A percentile compares a stretch with the other conserved stretches of the same genome.
These are phyloP conservation scores for Phymorhynchus buccinoides DNA, from an alignment of 1,140 invertebrate species.

Conservation along the genomic window DNA sequence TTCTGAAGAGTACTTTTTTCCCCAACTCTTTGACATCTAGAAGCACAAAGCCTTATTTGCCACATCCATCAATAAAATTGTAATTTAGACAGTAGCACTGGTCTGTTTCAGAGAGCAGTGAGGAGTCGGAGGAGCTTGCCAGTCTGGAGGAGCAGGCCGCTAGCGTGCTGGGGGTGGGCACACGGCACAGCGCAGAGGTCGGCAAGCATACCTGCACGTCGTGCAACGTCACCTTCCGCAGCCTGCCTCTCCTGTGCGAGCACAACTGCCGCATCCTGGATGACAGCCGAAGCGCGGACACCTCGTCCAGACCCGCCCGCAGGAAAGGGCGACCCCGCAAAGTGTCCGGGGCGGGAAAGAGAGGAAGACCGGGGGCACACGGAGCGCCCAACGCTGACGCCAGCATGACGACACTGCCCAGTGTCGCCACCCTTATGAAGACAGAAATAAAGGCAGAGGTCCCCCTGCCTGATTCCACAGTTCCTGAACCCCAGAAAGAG, in stretches of 20 bases:
- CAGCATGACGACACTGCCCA: neutral
- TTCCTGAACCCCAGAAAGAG: neutral
- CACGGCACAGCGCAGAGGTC: neutral
- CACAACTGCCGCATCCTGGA: slow-evolving; percentile 40
- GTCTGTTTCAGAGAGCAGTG: neutral
- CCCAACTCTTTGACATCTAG: no score
- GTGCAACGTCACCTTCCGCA: slow-evolving; percentile 33
- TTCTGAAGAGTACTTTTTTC: no score
- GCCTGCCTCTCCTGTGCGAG: slow-evolving; percentile 34
- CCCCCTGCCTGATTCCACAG: slow-evolving; percentile 5
- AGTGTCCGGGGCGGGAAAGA: slow-evolving; percentile 8
- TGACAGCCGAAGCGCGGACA: slow-evolving; percentile 4
- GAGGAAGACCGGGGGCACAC: slow-evolving; percentile 14
- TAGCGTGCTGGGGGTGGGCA: neutral
- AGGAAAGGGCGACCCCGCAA: slow-evolving; percentile 46
- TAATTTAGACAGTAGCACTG: no score
- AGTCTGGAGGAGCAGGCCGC: neutral
- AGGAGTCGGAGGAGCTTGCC: neutral
- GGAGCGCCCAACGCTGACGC: neutral
- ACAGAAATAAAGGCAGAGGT: slow-evolving; percentile 15
- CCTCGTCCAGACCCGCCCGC: slow-evolving; percentile 26
- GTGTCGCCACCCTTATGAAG: slow-evolving; percentile 3
- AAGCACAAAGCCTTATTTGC: no score
- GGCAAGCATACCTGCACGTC: slow-evolving; percentile 29
- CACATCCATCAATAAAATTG: no score